A percentile compares a stretch with the other conserved stretches of the same genome.
These are phyloP conservation scores for Biston stratarius DNA, from an alignment of 2,888 invertebrate species.

Conservation along the genomic window DNA sequence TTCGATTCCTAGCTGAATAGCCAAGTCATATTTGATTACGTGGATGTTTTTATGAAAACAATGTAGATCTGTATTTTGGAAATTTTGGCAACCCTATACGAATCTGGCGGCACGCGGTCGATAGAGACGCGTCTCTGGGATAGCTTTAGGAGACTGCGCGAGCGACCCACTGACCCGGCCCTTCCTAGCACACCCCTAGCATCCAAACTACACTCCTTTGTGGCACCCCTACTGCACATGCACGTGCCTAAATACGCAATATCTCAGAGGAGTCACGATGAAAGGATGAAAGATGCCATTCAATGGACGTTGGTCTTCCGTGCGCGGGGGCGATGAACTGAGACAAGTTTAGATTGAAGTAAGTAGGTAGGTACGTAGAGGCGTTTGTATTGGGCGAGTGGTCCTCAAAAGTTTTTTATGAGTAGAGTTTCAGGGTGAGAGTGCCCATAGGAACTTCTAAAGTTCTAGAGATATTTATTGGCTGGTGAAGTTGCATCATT, in stretches of 20 bases:
- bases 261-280: slow-evolving; percentile 48
- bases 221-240: slow-evolving; percentile 67
- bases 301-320: slow-evolving; percentile 55
- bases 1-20: not conserved
- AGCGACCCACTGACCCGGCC: slow-evolving; percentile 89
- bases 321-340: slow-evolving; percentile 56
- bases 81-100: slow-evolving; percentile 68
- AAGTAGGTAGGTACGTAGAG: slow-evolving; percentile 1
- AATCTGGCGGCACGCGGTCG: slow-evolving; percentile 77
- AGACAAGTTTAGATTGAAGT: slow-evolving; percentile 38
- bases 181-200: slow-evolving; percentile 59
- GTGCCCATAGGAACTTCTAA: not conserved
- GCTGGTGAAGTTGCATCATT: not conserved
- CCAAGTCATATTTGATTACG: not conserved
- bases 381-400: slow-evolving; percentile 24
- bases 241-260: slow-evolving; percentile 55
- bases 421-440: slow-evolving; percentile 24
- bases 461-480: not conserved
- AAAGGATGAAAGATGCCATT: slow-evolving; percentile 57
- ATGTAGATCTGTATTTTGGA: not conserved
- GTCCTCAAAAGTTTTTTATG: slow-evolving; percentile 31
- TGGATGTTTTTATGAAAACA: not conserved
- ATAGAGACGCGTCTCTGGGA: slow-evolving; percentile 83
- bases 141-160: slow-evolving; percentile 85
- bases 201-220: slow-evolving; percentile 49